phyloP scores from a whole-genome alignment of 1,140 invertebrate genomes.

The Coenobita brevimanus region DNA sequence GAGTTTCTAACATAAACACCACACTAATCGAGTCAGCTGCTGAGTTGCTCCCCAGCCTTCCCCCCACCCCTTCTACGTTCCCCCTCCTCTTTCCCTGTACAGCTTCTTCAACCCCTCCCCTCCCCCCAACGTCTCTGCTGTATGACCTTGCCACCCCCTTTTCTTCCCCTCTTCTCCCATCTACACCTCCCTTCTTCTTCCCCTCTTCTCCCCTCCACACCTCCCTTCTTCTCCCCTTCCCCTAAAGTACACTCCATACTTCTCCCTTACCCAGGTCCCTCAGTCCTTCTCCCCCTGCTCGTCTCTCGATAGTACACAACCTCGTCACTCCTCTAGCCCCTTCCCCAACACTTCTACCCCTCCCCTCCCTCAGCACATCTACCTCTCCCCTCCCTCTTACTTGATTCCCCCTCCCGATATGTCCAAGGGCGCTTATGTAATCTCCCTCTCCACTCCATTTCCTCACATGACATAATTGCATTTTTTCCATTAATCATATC shows the following conservation, averaged over 20 bases:
- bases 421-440: neutral
- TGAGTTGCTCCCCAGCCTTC: too few species aligned
- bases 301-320: neutral
- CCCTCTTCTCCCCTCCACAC: neutral
- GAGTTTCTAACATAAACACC: too few species aligned
- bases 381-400: neutral
- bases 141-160: too few species aligned
- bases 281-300: neutral
- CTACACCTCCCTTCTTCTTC: neutral
- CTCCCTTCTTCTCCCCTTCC: neutral
- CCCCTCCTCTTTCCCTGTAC: too few species aligned
- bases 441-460: too few species aligned
- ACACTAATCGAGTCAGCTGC: too few species aligned
- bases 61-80: too few species aligned
- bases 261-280: neutral
- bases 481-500: too few species aligned
- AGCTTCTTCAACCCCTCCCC: too few species aligned
- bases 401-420: neutral
- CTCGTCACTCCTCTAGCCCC: neutral
- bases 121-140: neutral
- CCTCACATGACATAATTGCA: too few species aligned
- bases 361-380: neutral
- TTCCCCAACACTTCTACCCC: neutral
- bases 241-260: neutral
- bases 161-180: neutral